Base-by-base conservation (phyloP, 2,113 vertebrate genomes). In the Melanerpes aurifrons region DNA sequence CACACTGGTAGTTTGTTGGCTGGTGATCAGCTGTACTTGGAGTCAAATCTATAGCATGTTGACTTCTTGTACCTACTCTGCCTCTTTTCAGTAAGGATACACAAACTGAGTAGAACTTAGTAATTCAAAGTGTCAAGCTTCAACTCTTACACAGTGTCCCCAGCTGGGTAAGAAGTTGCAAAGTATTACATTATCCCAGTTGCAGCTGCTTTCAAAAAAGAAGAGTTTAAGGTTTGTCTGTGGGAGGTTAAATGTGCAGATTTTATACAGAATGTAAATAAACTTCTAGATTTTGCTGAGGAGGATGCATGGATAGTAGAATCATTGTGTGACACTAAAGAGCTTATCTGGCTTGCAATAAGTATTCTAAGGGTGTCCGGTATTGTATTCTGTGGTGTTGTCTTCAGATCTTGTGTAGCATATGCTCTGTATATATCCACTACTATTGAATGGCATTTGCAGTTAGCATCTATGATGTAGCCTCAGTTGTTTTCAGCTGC, bases 391-490 rank as follows among this genome's bases (percentile, higher is more conserved):
- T 92, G 32, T 76, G 82, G 31, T 91, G 75, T 82, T 89, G 54
- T 95, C 92, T 57, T 82, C 89, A n/a, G 81, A 86, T 93, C 53
- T 82, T 76, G n/a, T 87, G 15, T 96, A 76, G 93, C 85, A 35
- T 92, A 37, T 89, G 81, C 63, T 94, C 66, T 97, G 84, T 92
- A 91, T 76, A 96, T 85, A 85, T 67, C 35, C 73, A 89, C 74
- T 82, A 87, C 93, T 94, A 75, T 25, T 88, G 66, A 90, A 73
- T 94, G 94, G 94, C 92, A 93, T 72, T 96, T 94, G 85, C 85
- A 93, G 87, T 94, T 95, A 93, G 74, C 93, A 75, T 96, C 93
- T 82, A 85, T 87, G n/a, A 96, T 88, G 82, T 96, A 95, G 90
- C 85, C 85, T 90, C 67, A 75, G 57, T 81, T 15, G 2, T 74